Base-by-base conservation (phyloP, 2,797 vertebrate species). In the Phalloptychus januarius region DNA sequence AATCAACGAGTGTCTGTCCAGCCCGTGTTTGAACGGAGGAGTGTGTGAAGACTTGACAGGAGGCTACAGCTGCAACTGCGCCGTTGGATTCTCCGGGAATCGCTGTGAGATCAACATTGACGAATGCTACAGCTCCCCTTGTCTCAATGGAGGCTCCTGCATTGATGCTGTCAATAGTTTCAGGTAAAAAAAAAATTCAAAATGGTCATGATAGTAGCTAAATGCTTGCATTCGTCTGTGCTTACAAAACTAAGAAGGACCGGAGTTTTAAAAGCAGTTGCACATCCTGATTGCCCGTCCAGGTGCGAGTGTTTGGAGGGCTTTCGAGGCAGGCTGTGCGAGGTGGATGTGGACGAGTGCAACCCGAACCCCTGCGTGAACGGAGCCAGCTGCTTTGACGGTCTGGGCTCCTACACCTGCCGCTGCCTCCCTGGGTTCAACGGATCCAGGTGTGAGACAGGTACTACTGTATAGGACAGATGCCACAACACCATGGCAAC, bases 391-490 rank as follows among this genome's bases (percentile, higher is more conserved):
- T 99, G 98, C 85, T 83, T 97, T 90, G 98, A 99, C 83, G 96
- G 95, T 28, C 93, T 96, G 80, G 97, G 97, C 50, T 95, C 96
- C 12, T 99, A 95, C 91, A 91, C 93, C 89, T 99, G 98, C 95
- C 96, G 97, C 95, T 99, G 98, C 95, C 96, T 88, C 75, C 98
- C 98, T 91, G 98, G 98, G 96, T 99, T 98, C 96, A 98, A 97
- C 92, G 98, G 98, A 96, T 98, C 93, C 95, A 97, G 96, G 95
- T 99, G 98, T 98, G 98, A 99, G 97, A 99, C 97, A 99, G 98
- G 98, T 99, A 96, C 95, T 93, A 76, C 79, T 80, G 74, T 80
- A 90, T 91, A 88, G 90, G 91, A 91, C 85, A 83, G 89, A 90
- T 46, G 50, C 85, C 84, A 79, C 79, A 54, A 93, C 87, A 79